These are phyloP conservation scores for Frieseomelitta varia DNA, from an alignment of 1,140 invertebrate species.

Conservation along the genomic window DNA sequence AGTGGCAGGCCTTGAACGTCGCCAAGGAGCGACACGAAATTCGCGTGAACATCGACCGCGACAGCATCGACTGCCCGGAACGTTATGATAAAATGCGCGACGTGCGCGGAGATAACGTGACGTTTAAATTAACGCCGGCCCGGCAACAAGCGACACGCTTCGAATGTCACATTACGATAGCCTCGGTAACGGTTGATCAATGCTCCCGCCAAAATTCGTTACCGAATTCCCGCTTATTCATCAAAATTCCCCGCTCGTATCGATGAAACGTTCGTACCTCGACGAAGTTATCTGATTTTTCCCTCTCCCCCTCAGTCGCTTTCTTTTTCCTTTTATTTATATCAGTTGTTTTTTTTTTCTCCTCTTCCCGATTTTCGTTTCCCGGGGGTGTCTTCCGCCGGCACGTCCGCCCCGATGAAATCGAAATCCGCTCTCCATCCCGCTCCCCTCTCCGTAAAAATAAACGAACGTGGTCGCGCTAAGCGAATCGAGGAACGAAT, in stretches of 20 bases:
- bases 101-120: conserved; percentile 58
- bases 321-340: no score
- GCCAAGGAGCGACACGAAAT: conserved; percentile 30
- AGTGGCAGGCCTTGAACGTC: conserved; percentile 16
- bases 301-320: no score
- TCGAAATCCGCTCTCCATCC: conserved; percentile 21
- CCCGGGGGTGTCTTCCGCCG: neutral
- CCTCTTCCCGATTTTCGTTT: neutral
- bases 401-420: conserved; percentile 19
- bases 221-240: conserved; percentile 58
- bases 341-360: no score
- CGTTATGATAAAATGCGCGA: conserved; percentile 62
- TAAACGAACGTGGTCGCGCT: conserved; percentile 21
- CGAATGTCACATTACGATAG: conserved; percentile 60
- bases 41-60: neutral
- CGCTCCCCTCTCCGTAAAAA: neutral
- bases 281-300: conserved; percentile 45
- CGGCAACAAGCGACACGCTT: conserved; percentile 55
- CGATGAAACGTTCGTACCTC: conserved; percentile 31
- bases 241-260: conserved; percentile 52
- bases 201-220: conserved; percentile 64
- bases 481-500: conserved; percentile 23
- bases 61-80: neutral
- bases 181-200: conserved; percentile 49
- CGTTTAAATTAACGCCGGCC: conserved; percentile 66